These are phyloP conservation scores for Cyclina sinensis DNA, from an alignment of 1,140 invertebrate genomes.

Conservation along the genomic window DNA sequence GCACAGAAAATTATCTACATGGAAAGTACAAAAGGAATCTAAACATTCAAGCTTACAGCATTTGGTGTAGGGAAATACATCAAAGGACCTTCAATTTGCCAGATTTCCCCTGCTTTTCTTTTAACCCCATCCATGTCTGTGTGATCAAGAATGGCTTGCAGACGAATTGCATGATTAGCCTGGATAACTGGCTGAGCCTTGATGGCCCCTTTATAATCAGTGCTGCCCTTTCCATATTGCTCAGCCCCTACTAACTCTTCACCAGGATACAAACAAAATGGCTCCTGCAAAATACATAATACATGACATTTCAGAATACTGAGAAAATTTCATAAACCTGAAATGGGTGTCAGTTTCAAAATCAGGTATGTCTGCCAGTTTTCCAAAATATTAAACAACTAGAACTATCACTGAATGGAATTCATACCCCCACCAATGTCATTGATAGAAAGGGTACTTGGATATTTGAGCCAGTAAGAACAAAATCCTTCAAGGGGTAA, in stretches of 20 bases:
- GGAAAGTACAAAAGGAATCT: no score
- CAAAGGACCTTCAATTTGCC: conserved; percentile 84
- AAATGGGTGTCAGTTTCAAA: no score
- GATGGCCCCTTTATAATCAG: conserved; percentile 74
- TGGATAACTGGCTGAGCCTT: conserved; percentile 84
- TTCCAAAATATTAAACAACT: no score
- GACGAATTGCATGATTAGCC: conserved; percentile 84
- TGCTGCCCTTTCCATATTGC: conserved; percentile 55
- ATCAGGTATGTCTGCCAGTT: no score
- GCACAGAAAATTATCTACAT: no score
- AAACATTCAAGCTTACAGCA: conserved; percentile 72
- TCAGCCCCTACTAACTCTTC: conserved; percentile 83
- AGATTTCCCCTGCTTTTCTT: conserved; percentile 86
- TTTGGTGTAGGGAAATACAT: conserved; percentile 79
- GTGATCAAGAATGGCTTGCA: conserved; percentile 84
- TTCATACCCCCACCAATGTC: no score
- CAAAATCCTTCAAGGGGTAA: no score
- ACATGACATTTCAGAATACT: neutral
- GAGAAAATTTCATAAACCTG: no score
- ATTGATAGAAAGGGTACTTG: no score
- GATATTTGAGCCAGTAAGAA: no score
- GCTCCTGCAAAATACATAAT: conserved; percentile 82
- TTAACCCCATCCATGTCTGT: conserved; percentile 77
- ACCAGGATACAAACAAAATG: conserved; percentile 88
- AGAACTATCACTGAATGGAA: no score